phyloP scores from a whole-genome alignment of 1,140 invertebrate genomes.

The Tribolium madens region DNA sequence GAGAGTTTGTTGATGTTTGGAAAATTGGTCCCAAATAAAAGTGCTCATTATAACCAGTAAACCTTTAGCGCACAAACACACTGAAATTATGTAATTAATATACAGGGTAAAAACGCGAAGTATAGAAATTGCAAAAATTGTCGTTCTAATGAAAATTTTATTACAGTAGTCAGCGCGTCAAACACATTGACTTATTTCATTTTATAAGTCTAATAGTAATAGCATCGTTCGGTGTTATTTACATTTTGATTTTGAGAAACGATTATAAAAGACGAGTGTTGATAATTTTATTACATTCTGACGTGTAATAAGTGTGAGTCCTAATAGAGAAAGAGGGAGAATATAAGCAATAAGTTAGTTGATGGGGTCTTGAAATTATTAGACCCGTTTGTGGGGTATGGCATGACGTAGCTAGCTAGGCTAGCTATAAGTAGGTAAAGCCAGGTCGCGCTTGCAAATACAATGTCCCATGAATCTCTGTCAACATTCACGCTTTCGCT shows the following conservation, averaged over 20 bases:
- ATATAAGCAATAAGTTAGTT: slow-evolving; percentile 35
- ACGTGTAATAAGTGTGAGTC: too few relatives aligned
- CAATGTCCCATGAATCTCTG: slow-evolving; percentile 33
- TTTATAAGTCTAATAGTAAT: background rate
- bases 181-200: slow-evolving; percentile 6
- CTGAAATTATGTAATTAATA: too few relatives aligned
- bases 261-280: slow-evolving; percentile 5
- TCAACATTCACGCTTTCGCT: slow-evolving; percentile 33
- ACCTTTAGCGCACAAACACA: background rate
- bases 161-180: background rate
- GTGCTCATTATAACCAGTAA: background rate
- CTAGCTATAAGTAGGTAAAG: too few relatives aligned
- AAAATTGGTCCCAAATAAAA: background rate
- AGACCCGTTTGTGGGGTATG: slow-evolving; percentile 23
- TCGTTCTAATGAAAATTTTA: slow-evolving; percentile 19
- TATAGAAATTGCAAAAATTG: slow-evolving; percentile 1
- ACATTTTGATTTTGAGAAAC: slow-evolving; percentile 1
- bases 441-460: slow-evolving; percentile 19
- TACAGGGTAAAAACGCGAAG: background rate
- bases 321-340: background rate
- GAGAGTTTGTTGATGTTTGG: background rate
- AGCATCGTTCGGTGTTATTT: slow-evolving; percentile 6
- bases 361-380: slow-evolving; percentile 23
- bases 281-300: slow-evolving; percentile 15
- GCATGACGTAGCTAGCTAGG: too few relatives aligned